phyloP scores from a whole-genome alignment of 2,797 vertebrate genomes.

The Lithobates pipiens region DNA sequence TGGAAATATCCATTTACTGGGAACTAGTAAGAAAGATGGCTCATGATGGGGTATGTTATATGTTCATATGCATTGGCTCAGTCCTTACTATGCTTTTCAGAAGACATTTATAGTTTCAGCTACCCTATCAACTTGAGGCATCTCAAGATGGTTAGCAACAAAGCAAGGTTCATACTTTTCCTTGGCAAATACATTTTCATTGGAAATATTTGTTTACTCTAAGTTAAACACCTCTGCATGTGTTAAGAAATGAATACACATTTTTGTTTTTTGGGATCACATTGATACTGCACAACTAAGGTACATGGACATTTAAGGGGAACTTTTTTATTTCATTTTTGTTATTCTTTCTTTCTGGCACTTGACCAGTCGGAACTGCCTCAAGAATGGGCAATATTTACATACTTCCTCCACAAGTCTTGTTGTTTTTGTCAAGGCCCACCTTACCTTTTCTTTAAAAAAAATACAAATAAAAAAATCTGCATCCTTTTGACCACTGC shows the following conservation, averaged over 20 bases:
- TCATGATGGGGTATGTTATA: not conserved
- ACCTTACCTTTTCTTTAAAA: not conserved
- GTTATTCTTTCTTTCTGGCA: constrained; percentile 43
- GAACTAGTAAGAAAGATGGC: too few species aligned
- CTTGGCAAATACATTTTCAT: too few species aligned
- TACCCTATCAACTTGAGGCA: not conserved
- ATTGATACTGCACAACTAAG: not conserved
- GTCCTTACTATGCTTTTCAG: not conserved
- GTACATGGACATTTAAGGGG: not conserved
- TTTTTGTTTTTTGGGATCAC: not conserved
- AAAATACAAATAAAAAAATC: too few species aligned
- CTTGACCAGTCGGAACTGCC: not conserved
- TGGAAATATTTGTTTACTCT: not conserved
- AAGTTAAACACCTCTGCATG: not conserved
- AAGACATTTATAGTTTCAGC: not conserved
- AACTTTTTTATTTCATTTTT: not conserved
- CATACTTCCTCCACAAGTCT: not conserved
- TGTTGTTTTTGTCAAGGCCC: not conserved
- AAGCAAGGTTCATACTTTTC: not conserved
- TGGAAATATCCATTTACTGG: too few species aligned
- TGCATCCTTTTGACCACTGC: not conserved
- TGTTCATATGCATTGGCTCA: not conserved
- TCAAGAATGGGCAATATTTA: not conserved
- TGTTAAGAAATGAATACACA: not conserved
- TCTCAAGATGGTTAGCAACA: not conserved